Evolutionary conservation across 2,113 vertebrate species (phyloP).

Genomic region (Sturnus vulgaris): DNA sequence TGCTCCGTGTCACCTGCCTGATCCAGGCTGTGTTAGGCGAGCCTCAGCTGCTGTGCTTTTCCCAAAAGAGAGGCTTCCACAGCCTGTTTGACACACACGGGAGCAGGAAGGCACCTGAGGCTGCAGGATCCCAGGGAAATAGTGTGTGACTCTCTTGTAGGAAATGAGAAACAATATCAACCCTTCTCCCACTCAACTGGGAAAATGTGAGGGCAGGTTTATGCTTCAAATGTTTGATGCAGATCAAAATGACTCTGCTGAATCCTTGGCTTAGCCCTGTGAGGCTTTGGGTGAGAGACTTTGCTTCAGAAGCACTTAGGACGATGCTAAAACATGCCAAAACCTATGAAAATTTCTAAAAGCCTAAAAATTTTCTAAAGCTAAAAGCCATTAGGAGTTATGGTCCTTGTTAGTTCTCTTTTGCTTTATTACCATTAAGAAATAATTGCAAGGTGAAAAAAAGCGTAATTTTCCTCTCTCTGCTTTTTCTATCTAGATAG

Average conservation of each 20-base stretch:
- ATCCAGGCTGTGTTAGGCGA: neutral
- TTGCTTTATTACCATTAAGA: neutral
- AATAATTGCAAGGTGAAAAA: neutral
- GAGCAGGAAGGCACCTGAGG: neutral
- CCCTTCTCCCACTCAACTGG: neutral
- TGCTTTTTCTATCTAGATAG: neutral
- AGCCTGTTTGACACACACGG: neutral
- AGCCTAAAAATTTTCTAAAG: neutral
- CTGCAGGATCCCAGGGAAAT: neutral
- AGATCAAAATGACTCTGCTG: neutral
- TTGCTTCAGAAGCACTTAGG: neutral
- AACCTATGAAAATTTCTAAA: neutral
- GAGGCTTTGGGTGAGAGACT: neutral
- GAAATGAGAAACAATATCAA: neutral
- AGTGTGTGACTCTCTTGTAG: neutral
- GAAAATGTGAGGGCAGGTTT: accelerated
- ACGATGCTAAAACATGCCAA: neutral
- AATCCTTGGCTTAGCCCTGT: neutral
- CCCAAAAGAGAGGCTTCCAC: neutral
- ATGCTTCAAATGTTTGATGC: neutral
- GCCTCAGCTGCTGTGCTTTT: neutral
- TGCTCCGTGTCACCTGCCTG: neutral
- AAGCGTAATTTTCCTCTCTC: neutral
- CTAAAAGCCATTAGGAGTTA: neutral
- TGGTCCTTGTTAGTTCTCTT: neutral